Conservation (phyloP, 2,797 vertebrate genomes). For the Alosa sapidissima region DNA sequence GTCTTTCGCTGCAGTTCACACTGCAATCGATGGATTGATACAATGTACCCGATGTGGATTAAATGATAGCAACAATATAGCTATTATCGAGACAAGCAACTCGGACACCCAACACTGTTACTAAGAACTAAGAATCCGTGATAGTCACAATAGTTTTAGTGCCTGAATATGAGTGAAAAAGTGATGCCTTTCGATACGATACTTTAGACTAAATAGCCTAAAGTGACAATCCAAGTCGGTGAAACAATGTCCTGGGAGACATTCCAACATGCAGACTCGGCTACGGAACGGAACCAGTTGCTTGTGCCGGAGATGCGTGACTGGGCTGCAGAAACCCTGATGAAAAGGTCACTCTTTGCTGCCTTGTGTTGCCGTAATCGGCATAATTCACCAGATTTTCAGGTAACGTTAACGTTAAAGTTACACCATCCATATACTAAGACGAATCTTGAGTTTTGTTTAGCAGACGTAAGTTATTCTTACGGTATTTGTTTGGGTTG, state of each 20-base stretch:
- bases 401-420: neutral
- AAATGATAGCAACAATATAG: neutral
- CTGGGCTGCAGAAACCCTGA: conserved; percentile 4
- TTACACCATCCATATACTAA: neutral
- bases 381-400: neutral
- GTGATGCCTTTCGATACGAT: neutral
- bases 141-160: neutral
- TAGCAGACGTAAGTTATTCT: neutral
- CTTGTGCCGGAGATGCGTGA: conserved; percentile 3
- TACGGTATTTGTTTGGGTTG: neutral
- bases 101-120: neutral
- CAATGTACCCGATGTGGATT: neutral
- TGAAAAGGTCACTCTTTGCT: neutral
- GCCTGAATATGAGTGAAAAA: neutral
- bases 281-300: conserved; percentile 17
- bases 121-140: neutral
- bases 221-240: conserved; percentile 5
- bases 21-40: neutral
- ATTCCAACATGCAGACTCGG: conserved; percentile 8
- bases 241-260: conserved; percentile 13
- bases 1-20: neutral
- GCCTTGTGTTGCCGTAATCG: neutral
- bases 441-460: neutral
- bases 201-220: neutral
- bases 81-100: neutral